Evolutionary conservation across 2,113 vertebrate genomes (phyloP).

Genomic region (Motacilla tschutschensis): DNA sequence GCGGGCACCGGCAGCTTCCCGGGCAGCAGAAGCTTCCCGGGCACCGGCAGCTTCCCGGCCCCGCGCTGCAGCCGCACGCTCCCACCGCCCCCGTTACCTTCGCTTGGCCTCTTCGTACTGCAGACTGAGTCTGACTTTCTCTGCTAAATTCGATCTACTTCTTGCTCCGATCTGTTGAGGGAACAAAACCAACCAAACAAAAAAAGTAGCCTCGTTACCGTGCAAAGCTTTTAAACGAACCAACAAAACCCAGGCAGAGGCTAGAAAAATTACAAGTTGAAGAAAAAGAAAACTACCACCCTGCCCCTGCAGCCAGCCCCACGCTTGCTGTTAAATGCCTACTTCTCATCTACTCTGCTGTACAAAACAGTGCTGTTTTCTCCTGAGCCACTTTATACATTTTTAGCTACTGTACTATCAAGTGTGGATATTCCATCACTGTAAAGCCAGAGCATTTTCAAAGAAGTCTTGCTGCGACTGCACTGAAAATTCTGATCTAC

Average conservation of each 20-base stretch:
- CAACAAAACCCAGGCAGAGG: background rate
- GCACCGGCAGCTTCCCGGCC: background rate
- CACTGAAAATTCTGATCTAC: background rate
- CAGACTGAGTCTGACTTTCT: slow-evolving; percentile 83
- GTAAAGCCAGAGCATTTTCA: background rate
- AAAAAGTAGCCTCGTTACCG: background rate
- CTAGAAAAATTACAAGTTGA: background rate
- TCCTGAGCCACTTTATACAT: background rate
- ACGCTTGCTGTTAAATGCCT: background rate
- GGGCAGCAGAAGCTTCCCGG: background rate
- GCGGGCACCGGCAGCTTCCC: fast-evolving
- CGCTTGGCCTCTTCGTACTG: slow-evolving; percentile 85
- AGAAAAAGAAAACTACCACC: background rate
- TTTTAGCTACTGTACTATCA: background rate
- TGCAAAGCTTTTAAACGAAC: background rate
- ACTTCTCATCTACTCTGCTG: background rate
- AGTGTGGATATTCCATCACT: background rate
- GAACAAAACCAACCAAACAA: background rate
- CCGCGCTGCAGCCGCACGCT: background rate
- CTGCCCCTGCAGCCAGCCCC: background rate
- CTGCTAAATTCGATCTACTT: slow-evolving; percentile 78
- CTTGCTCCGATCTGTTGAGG: slow-evolving; percentile 68
- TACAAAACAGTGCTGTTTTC: background rate
- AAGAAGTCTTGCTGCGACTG: background rate
- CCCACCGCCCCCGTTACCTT: slow-evolving; percentile 64